A percentile compares a stretch with the other conserved stretches of the same genome.
phyloP scores from a whole-genome alignment of 1,140 invertebrate species.

The Eueides isabella region DNA sequence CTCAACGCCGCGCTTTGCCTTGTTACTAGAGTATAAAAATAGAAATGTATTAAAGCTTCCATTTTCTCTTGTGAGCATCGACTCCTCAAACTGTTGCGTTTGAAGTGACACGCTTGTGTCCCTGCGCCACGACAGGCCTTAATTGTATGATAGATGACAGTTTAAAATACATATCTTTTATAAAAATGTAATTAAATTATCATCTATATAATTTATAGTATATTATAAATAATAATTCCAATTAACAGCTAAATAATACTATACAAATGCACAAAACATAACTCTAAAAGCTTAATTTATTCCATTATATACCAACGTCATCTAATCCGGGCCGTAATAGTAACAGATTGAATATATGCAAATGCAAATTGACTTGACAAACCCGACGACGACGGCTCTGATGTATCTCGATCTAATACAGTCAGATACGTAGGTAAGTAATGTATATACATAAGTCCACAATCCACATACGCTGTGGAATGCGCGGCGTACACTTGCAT shows the following conservation, averaged over 20 bases:
- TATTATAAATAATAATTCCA: neutral
- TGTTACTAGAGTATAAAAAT: too few species aligned
- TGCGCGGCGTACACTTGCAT: slow-evolving; percentile 62
- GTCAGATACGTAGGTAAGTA: slow-evolving; percentile 52
- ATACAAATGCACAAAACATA: slow-evolving; percentile 6
- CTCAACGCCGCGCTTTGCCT: too few species aligned
- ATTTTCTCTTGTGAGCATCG: too few species aligned
- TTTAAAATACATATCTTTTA: too few species aligned
- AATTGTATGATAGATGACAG: too few species aligned
- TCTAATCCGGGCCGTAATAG: slow-evolving; percentile 36
- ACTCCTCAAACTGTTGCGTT: too few species aligned
- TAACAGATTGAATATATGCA: slow-evolving; percentile 43
- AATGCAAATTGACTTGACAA: slow-evolving; percentile 52
- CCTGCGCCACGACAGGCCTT: too few species aligned
- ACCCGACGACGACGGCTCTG: slow-evolving; percentile 42
- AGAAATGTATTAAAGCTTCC: too few species aligned
- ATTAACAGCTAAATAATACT: neutral
- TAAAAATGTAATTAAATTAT: neutral
- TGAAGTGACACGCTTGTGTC: too few species aligned
- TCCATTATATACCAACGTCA: slow-evolving; percentile 27
- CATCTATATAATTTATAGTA: neutral
- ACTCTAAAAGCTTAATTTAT: slow-evolving; percentile 23
- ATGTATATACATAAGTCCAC: slow-evolving; percentile 62
- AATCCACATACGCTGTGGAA: slow-evolving; percentile 73
- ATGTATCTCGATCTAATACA: slow-evolving; percentile 48